Base-by-base conservation (phyloP, 2,113 vertebrate genomes). In the Rhagologus leucostigma region DNA sequence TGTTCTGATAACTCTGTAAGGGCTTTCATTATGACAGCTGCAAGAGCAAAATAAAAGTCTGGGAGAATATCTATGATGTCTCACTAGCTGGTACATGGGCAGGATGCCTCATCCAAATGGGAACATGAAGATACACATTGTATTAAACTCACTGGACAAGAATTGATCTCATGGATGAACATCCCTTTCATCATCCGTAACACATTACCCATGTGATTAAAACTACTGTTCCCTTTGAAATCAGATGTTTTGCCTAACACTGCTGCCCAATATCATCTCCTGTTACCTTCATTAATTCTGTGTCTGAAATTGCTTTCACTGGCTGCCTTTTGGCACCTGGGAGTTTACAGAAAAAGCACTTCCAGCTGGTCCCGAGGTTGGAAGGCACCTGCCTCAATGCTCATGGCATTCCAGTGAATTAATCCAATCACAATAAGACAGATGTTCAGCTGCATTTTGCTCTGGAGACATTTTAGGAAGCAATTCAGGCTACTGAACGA, bases 361-460 rank as follows among this genome's bases (percentile, higher is more conserved):
- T 91, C 77, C 91, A 95, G 89, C 91, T 97, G 94, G 68, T 93
- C 86, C 93, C 89, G 84, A 93, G 69, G 69, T 75, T 95, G 93
- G 91, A 95, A 94, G 77, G 87, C 89, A 91, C 62, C 50, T 33
- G 41, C 49, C 81, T 92, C 47, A 76, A 82, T 1, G 42, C 41
- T 91, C 77, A 78, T 62, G 41, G 62, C 47, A 89, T 96, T 95
- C 70, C 94, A 95, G 65, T 76, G 89, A 78, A 95, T 68, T 82
- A 95, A 93, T 89, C 52, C 53, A 60, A 82, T 85, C 84, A 91
- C 87, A 82, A 5, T 24, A 94, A 79, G 53, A 81, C 46, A 78
- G 79, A 81, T 70, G 93, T 37, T 94, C 84, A 95, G 56, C 81
- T 95, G 89, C 49, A 69, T 62, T 77, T 88, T 89, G 16, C 65